These are phyloP conservation scores for Philantomba maxwellii DNA, from an alignment of 2,113 vertebrate genomes.

Conservation along the genomic window DNA sequence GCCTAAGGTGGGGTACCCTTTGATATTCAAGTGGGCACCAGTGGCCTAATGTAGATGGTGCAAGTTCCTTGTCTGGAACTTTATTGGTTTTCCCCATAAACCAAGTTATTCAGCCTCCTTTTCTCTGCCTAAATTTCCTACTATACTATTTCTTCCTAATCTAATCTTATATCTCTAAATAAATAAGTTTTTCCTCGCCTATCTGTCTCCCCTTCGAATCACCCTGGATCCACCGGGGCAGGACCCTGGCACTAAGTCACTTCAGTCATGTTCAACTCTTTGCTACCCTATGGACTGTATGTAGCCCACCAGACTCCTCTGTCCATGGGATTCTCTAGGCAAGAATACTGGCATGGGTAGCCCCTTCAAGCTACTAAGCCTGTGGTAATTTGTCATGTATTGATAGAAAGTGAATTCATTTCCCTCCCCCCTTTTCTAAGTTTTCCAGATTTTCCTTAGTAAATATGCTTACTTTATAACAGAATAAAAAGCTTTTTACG, in stretches of 20 bases:
- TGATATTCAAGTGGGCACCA: too few species aligned
- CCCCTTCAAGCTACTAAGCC: not conserved
- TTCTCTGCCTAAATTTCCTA: too few species aligned
- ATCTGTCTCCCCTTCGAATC: too few species aligned
- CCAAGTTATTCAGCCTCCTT: too few species aligned
- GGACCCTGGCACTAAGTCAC: not conserved
- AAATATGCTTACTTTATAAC: not conserved
- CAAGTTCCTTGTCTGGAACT: too few species aligned
- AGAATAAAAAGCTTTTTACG: not conserved
- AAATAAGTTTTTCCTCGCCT: too few species aligned
- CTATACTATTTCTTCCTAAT: too few species aligned
- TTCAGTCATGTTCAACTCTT: not conserved
- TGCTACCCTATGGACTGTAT: not conserved
- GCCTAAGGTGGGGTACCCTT: too few species aligned
- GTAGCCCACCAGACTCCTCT: not conserved
- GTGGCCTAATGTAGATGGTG: too few species aligned
- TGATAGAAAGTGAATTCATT: not conserved
- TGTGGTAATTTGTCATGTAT: not conserved
- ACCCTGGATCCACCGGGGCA: too few species aligned
- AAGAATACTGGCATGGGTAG: not conserved
- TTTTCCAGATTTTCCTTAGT: not conserved
- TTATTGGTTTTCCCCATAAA: too few species aligned
- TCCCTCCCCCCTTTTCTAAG: not conserved
- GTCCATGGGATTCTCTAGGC: not conserved
- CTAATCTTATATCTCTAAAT: too few species aligned